These are phyloP conservation scores for Drosophila paranaensis DNA, from an alignment of 2,888 invertebrate species.

Conservation along the genomic window DNA sequence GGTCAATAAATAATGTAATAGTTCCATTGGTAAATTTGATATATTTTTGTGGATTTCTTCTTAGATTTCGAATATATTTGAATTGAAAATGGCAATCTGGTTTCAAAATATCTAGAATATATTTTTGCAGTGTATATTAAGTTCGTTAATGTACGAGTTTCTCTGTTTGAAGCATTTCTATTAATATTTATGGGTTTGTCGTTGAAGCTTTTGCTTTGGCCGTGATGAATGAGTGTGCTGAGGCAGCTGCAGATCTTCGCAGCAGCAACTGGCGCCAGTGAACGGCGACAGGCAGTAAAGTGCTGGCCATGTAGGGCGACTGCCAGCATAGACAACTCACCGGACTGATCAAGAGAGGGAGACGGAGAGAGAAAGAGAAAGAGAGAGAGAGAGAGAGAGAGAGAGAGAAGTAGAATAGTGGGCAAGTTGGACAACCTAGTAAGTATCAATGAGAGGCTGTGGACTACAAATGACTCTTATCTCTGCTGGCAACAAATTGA, in stretches of 20 bases:
- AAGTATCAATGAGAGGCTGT: slow-evolving; percentile 55
- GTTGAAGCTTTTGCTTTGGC: slow-evolving; percentile 48
- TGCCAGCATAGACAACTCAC: slow-evolving; percentile 31
- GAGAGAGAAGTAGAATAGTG: not conserved
- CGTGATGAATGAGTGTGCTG: slow-evolving; percentile 64
- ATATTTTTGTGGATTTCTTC: too few relatives aligned
- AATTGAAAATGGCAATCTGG: too few relatives aligned
- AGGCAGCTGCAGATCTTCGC: slow-evolving; percentile 44
- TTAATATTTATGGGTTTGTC: slow-evolving; percentile 68
- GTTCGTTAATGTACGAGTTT: slow-evolving; percentile 21
- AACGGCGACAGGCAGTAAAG: slow-evolving; percentile 43
- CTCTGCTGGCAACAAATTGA: slow-evolving; percentile 68
- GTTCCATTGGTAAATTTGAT: too few relatives aligned
- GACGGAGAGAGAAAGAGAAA: slow-evolving; percentile 3
- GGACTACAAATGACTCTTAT: slow-evolving; percentile 47
- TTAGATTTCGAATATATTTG: too few relatives aligned
- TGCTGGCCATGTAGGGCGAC: slow-evolving; percentile 63
- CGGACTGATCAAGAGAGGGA: slow-evolving; percentile 6
- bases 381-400: not conserved
- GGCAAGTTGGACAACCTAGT: slow-evolving; percentile 18
- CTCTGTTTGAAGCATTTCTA: slow-evolving; percentile 34
- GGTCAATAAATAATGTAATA: not conserved
- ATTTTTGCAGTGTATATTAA: slow-evolving; percentile 20
- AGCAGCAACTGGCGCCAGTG: slow-evolving; percentile 57
- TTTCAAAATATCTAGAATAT: too few relatives aligned